phyloP scores from a whole-genome alignment of 2,113 vertebrate species.

The Uropsilus gracilis region DNA sequence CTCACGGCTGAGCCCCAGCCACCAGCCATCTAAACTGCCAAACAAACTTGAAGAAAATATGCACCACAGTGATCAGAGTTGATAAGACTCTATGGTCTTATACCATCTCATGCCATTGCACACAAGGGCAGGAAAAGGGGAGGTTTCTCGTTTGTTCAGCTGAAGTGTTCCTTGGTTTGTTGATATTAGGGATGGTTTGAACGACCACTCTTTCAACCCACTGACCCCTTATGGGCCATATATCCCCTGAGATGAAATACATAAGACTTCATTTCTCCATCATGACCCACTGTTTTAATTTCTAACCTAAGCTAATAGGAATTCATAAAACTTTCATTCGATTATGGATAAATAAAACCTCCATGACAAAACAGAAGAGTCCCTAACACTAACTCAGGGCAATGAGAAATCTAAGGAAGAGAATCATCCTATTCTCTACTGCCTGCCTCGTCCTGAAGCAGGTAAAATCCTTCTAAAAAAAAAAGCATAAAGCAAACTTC shows the following conservation, averaged over 20 bases:
- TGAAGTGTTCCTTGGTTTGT: constrained; percentile 62
- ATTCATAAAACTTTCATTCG: neutral
- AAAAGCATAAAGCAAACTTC: neutral
- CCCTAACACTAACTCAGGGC: neutral
- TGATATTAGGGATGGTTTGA: constrained; percentile 47
- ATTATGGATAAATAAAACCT: constrained; percentile 47
- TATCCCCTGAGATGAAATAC: constrained; percentile 17
- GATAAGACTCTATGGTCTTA: constrained; percentile 72
- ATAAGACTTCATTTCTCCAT: neutral
- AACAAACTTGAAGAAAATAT: constrained; percentile 79
- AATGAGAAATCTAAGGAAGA: neutral
- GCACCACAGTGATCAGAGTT: constrained; percentile 77
- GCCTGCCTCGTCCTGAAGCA: neutral
- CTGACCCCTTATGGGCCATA: constrained; percentile 42
- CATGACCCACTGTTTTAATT: constrained; percentile 68
- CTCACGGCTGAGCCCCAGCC: constrained; percentile 76
- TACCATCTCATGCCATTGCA: constrained; percentile 28
- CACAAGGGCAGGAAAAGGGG: constrained; percentile 58
- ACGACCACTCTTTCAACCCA: constrained; percentile 45
- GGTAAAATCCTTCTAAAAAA: constrained; percentile 38
- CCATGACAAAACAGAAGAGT: neutral
- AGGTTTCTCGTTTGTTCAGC: constrained; percentile 61
- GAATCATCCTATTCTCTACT: neutral
- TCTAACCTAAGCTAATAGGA: constrained; percentile 70
- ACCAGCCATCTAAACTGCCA: constrained; percentile 78